These are phyloP conservation scores for Entomobrya multifasciata DNA, from an alignment of 2,888 invertebrate genomes.

Conservation along the genomic window DNA sequence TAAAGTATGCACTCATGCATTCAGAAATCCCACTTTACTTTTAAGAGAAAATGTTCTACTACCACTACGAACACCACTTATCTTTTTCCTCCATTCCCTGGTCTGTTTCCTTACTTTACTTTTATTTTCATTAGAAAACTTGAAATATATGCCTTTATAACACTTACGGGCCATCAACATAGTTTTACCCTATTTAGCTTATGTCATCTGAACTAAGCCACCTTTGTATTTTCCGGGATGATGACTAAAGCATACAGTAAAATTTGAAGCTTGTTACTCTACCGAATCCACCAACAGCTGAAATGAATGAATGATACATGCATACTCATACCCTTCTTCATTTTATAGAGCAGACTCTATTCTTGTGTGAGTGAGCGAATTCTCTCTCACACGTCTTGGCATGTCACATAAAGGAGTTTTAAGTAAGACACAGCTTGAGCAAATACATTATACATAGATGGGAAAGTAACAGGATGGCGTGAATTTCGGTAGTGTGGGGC, in stretches of 20 bases:
- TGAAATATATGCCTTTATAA: background rate
- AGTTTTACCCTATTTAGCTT: background rate
- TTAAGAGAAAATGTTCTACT: no score
- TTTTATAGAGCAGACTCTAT: no score
- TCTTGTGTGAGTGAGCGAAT: no score
- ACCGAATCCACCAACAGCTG: background rate
- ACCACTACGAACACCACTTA: no score
- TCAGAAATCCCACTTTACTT: constrained; percentile 26
- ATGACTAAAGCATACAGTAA: background rate
- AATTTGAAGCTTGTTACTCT: constrained; percentile 3
- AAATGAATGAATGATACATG: constrained; percentile 6
- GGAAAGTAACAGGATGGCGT: constrained; percentile 44
- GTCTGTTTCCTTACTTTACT: no score
- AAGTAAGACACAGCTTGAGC: background rate
- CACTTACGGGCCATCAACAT: constrained; percentile 6
- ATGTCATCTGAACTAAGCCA: background rate
- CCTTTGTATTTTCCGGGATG: background rate
- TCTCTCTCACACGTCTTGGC: constrained; percentile 7
- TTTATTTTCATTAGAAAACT: no score
- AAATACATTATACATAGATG: constrained; percentile 67
- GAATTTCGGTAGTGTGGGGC: no score
- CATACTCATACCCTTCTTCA: background rate
- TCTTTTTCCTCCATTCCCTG: no score
- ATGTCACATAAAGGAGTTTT: constrained; percentile 25
- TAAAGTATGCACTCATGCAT: constrained; percentile 43